Evolutionary conservation across 92 coral and sea anemone species (phyloP).

Genomic region (Porites evermanni): DNA sequence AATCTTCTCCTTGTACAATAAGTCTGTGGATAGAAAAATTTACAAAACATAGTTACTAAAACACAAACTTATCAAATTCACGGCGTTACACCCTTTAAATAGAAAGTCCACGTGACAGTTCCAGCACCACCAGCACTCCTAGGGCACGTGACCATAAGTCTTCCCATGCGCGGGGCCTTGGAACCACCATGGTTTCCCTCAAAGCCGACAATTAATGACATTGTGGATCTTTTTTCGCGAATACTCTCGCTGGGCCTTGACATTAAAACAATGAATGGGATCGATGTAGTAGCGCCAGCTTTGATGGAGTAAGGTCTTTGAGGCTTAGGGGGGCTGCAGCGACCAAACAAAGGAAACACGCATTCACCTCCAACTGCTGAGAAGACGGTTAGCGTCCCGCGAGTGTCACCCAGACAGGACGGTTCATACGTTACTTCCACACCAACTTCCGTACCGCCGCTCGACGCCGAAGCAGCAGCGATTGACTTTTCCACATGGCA

Average conservation of each 20-base stretch:
- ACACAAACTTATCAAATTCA: conserved; percentile 6
- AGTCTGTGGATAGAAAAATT: background rate
- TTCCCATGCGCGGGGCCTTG: conserved; percentile 98
- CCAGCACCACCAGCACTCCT: conserved; percentile 94
- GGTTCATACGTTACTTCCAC: conserved; percentile 98
- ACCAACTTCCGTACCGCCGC: conserved; percentile 99
- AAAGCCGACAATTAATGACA: conserved; percentile 88
- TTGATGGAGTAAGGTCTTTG: conserved; percentile 98
- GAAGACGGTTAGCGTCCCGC: conserved; percentile 79
- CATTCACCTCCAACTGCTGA: conserved; percentile 94
- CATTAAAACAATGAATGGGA: conserved; percentile 93
- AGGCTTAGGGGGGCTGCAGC: conserved; percentile 94
- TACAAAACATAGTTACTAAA: background rate
- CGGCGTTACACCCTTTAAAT: conserved; percentile 89
- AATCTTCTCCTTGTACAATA: background rate
- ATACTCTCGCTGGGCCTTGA: conserved; percentile 91
- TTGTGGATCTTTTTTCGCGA: conserved; percentile 94
- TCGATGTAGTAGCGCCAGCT: conserved; percentile 85
- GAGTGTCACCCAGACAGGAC: conserved; percentile 93
- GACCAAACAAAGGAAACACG: conserved; percentile 94
- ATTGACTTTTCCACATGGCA: conserved; percentile 96
- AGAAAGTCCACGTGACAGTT: conserved; percentile 91
- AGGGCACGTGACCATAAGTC: conserved; percentile 90
- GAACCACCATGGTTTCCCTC: conserved; percentile 94
- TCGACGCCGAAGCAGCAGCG: conserved; percentile 99